Base-by-base conservation (phyloP, 2,797 vertebrate species). In the Enteromius treurensis region DNA sequence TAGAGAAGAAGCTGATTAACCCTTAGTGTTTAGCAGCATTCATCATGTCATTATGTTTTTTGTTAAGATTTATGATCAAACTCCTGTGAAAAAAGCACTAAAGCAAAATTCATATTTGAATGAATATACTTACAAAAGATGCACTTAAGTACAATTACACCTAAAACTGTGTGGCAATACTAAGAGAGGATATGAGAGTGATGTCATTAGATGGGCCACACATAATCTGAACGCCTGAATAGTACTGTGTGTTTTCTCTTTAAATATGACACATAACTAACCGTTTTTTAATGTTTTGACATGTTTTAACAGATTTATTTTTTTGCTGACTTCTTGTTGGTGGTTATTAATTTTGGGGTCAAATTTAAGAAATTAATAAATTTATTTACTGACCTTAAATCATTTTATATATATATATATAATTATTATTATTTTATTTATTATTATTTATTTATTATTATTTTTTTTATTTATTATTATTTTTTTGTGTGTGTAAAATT, bases 1-100 rank as follows among this genome's bases (percentile, higher is more conserved):
- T 26, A n/a, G 70, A 82, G 51, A 75, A 86, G 81, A 86, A 37
- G 45, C 85, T 64, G 15, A 64, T 49, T 51, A 71, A 62, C 65
- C 8, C 17, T 23, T 58, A 26, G 49, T 14, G 26, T 40, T 68
- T 68, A 6, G 49, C 21, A 51, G 26, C 0, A 32, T 29, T 58
- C 13, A 60, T 40, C 51, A 0, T 19, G 11, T 47, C 26, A 17
- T 7, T 5, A 37, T 37, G 40, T 71, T 3, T 76, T 29, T 40
- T 13, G 3, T 60, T 32, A 29, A 55, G 7, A 74, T 42, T 10
- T 64, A 47, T 26, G 3, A 71, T 26, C 26, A 26, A 32, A 32
- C 32, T 32, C 32, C 32, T 32, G 32, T 21, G 10, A n/a, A 42
- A 23, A 45, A 8, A 45, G 6, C n/a, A 37, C 5, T 45, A 23